A percentile compares a stretch with the other conserved stretches of the same genome.
These are phyloP conservation scores for Xenentodon cancila DNA, from an alignment of 2,797 vertebrate species.

Conservation along the genomic window DNA sequence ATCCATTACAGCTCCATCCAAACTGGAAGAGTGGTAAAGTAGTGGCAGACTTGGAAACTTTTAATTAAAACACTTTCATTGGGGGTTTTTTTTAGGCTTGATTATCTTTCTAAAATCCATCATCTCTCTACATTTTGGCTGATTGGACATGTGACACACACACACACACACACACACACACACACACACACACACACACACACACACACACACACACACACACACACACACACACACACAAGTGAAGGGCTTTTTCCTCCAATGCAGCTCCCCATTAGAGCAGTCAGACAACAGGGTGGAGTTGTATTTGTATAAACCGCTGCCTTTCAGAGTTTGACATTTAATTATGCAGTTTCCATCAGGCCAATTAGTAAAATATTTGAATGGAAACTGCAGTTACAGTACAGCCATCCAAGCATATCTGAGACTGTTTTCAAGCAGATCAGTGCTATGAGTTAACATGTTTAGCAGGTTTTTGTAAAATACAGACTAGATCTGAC, in stretches of 20 bases:
- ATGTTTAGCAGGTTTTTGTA: neutral
- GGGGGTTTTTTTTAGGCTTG: neutral
- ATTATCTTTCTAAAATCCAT: constrained; percentile 20
- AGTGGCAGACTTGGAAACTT: constrained; percentile 23
- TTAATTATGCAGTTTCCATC: constrained; percentile 31
- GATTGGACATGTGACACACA: constrained; percentile 19
- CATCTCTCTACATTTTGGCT: constrained; percentile 3
- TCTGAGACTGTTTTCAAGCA: neutral
- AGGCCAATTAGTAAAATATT: constrained; percentile 23
- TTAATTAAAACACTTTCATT: constrained; percentile 28
- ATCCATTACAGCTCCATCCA: constrained; percentile 44
- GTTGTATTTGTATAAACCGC: constrained; percentile 8
- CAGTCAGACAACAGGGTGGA: constrained; percentile 11
- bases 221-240: neutral
- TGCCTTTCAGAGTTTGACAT: constrained; percentile 31
- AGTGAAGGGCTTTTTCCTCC: neutral
- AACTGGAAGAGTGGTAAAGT: constrained; percentile 35
- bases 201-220: neutral
- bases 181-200: neutral
- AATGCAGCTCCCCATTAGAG: constrained; percentile 15
- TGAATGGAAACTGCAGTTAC: neutral
- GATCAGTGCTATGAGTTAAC: neutral
- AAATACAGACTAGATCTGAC: neutral
- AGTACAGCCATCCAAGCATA: neutral
- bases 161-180: neutral